A percentile compares a stretch with the other conserved stretches of the same genome.
Evolutionary conservation across 2,113 vertebrate genomes (phyloP).

Genomic region (Gulo gulo): DNA sequence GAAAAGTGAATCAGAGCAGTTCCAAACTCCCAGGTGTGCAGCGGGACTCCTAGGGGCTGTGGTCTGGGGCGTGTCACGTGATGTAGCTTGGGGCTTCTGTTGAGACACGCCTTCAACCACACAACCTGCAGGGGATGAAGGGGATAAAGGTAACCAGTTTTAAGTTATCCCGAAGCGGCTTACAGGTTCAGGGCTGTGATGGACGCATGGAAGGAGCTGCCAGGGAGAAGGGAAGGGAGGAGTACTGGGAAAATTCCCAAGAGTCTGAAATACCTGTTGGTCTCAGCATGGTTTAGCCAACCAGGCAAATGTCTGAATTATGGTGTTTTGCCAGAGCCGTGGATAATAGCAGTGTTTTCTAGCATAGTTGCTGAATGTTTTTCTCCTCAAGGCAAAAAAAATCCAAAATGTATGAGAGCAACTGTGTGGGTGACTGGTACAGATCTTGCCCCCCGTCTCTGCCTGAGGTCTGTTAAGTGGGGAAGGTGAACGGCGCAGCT

Average conservation of each 20-base stretch:
- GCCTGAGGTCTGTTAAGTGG: background rate
- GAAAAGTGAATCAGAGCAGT: background rate
- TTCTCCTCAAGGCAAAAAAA: background rate
- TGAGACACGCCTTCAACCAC: background rate
- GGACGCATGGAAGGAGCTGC: background rate
- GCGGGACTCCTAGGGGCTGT: background rate
- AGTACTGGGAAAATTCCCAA: background rate
- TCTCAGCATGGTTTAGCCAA: background rate
- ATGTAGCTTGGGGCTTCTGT: background rate
- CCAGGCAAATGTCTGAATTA: conserved; percentile 12
- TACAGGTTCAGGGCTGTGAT: conserved; percentile 56
- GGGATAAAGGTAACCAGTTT: background rate
- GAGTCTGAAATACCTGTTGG: background rate
- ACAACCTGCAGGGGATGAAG: conserved; percentile 2
- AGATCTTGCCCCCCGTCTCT: background rate
- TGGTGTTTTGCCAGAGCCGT: background rate
- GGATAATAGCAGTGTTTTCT: background rate
- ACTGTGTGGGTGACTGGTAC: background rate
- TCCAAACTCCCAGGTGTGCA: background rate
- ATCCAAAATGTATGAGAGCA: background rate
- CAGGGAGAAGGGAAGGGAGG: background rate
- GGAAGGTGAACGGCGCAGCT: accelerated
- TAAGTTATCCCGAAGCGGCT: background rate
- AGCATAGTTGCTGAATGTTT: background rate
- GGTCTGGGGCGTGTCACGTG: background rate